Conservation (phyloP, 2,113 vertebrate genomes). For the Chrysochloris asiatica region DNA sequence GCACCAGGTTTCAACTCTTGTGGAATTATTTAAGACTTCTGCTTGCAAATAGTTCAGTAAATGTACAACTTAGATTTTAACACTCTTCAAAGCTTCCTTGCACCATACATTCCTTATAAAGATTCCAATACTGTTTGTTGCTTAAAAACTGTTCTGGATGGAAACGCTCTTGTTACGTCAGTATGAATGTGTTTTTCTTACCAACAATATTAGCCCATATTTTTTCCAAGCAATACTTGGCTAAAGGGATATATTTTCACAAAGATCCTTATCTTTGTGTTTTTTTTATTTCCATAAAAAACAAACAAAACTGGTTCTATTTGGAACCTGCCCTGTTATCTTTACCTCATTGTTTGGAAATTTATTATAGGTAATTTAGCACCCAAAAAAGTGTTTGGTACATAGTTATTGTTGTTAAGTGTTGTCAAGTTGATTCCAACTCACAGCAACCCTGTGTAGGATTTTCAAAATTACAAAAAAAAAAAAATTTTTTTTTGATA, state of each 20-base stretch:
- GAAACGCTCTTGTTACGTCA: slow-evolving; percentile 40
- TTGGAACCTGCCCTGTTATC: slow-evolving; percentile 26
- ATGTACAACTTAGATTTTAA: slow-evolving; percentile 48
- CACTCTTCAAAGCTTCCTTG: slow-evolving; percentile 63
- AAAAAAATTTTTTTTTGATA: too few species aligned
- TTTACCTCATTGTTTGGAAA: slow-evolving; percentile 48
- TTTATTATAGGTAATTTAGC: slow-evolving; percentile 41
- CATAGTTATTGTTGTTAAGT: too few species aligned
- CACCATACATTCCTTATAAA: slow-evolving; percentile 40
- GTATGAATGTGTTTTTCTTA: slow-evolving; percentile 26
- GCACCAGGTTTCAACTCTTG: slow-evolving; percentile 39
- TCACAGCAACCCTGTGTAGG: too few species aligned
- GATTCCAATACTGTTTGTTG: slow-evolving; percentile 45
- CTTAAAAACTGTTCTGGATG: slow-evolving; percentile 51
- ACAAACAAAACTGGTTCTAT: slow-evolving; percentile 9
- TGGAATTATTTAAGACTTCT: slow-evolving; percentile 43
- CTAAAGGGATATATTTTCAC: slow-evolving; percentile 29
- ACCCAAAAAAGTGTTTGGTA: neutral
- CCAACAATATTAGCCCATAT: neutral
- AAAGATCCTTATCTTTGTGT: neutral
- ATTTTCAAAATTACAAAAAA: too few species aligned
- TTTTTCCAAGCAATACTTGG: slow-evolving; percentile 53
- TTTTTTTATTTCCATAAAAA: slow-evolving; percentile 22
- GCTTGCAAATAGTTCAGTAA: slow-evolving; percentile 56
- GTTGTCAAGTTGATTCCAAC: too few species aligned